phyloP scores from a whole-genome alignment of 2,113 vertebrate genomes.

The Microtus pennsylvanicus region DNA sequence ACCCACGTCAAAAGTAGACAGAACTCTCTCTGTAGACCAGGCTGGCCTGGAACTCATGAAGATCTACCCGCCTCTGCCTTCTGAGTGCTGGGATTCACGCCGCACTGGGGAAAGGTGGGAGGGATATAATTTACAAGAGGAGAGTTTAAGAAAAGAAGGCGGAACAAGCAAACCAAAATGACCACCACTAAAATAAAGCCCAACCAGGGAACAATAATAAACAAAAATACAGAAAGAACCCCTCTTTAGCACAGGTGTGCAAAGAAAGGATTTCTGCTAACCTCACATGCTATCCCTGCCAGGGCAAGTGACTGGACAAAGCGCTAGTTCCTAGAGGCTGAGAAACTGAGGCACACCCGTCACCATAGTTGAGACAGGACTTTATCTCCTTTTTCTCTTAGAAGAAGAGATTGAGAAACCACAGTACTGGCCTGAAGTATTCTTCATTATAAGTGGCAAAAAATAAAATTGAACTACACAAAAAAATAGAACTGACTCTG shows the following conservation, averaged over 20 bases:
- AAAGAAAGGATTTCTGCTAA: neutral
- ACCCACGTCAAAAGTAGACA: neutral
- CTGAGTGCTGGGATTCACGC: neutral
- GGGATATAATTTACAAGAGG: neutral
- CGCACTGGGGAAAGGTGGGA: neutral
- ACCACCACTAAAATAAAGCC: conserved; percentile 19
- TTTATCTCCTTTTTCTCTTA: neutral
- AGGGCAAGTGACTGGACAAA: neutral
- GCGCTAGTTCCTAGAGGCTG: neutral
- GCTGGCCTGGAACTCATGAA: neutral
- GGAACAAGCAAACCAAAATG: neutral
- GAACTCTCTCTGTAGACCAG: neutral
- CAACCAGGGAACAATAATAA: neutral
- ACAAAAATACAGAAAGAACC: neutral
- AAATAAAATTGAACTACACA: neutral
- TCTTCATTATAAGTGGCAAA: neutral
- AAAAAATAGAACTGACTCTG: neutral
- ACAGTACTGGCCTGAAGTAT: neutral
- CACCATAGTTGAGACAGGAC: neutral
- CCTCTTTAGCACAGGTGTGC: neutral
- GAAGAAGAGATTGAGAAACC: neutral
- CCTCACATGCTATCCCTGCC: neutral
- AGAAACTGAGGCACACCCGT: rapidly evolving
- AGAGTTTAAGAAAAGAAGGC: neutral
- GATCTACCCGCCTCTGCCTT: neutral